phyloP scores from a whole-genome alignment of 2,888 invertebrate genomes.

The Pristionchus fissidentatus region DNA sequence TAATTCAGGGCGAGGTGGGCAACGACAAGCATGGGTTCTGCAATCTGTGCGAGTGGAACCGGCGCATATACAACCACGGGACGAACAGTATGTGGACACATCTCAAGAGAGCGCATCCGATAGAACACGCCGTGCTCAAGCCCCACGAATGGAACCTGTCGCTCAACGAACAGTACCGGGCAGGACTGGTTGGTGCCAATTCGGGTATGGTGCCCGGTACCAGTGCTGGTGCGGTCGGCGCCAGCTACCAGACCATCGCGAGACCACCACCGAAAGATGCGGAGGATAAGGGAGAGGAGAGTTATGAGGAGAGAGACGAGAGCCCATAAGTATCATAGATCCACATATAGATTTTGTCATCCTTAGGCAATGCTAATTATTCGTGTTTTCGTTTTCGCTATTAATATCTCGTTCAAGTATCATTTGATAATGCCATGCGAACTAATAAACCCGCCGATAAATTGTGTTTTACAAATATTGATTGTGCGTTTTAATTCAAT shows the following conservation, averaged over 20 bases:
- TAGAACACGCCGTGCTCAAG: background rate
- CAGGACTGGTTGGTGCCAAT: background rate
- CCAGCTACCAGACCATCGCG: background rate
- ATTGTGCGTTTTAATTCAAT: too few relatives aligned
- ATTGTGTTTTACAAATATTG: too few relatives aligned
- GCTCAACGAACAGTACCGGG: background rate
- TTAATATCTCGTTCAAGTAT: too few relatives aligned
- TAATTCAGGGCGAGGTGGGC: background rate
- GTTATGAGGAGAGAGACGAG: background rate
- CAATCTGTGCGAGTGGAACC: conserved; percentile 15
- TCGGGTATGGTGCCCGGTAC: too few relatives aligned
- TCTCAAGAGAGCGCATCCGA: conserved; percentile 1
- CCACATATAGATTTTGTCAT: too few relatives aligned
- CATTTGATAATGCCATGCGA: too few relatives aligned
- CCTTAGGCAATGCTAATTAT: too few relatives aligned
- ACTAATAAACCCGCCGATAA: too few relatives aligned
- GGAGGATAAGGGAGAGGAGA: background rate
- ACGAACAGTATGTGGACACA: conserved; percentile 5
- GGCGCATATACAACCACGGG: conserved; percentile 5
- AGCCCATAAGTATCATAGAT: too few relatives aligned
- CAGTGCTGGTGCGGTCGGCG: too few relatives aligned
- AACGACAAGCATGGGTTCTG: background rate
- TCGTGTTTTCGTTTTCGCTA: too few relatives aligned
- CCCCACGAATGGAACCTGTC: background rate
- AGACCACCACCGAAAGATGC: background rate